Evolutionary conservation across 1,140 invertebrate species (phyloP).

Genomic region (Euschistus heros): DNA sequence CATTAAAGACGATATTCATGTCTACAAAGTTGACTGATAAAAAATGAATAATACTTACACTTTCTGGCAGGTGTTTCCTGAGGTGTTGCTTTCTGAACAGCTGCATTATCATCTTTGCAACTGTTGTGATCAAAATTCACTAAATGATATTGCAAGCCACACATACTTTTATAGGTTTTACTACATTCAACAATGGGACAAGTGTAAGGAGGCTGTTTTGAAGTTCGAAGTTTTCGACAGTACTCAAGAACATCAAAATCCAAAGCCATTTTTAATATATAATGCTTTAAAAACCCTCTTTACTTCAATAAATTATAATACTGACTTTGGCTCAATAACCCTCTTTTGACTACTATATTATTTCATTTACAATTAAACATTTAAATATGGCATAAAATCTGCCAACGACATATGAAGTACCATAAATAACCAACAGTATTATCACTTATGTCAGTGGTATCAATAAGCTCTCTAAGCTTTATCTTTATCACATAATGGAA

Average conservation of each 20-base stretch:
- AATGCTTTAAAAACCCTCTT: neutral
- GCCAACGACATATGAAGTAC: too few species aligned
- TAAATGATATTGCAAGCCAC: constrained; percentile 75
- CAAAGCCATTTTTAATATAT: constrained; percentile 45
- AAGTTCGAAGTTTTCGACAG: constrained; percentile 65
- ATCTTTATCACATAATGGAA: too few species aligned
- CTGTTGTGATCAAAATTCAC: constrained; percentile 70
- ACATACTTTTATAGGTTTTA: constrained; percentile 73
- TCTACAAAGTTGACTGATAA: neutral
- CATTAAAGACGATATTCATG: too few species aligned
- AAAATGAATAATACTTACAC: neutral
- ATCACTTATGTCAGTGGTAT: too few species aligned
- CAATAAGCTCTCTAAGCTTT: too few species aligned
- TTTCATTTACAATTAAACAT: too few species aligned
- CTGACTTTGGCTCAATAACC: too few species aligned
- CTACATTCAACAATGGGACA: constrained; percentile 74
- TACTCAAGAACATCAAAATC: constrained; percentile 77
- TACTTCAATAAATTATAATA: too few species aligned
- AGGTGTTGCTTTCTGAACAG: neutral
- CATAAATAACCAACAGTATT: too few species aligned
- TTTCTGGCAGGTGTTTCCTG: neutral
- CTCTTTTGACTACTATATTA: too few species aligned
- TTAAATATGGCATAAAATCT: too few species aligned
- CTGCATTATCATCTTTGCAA: constrained; percentile 26
- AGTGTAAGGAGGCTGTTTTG: constrained; percentile 69